phyloP scores from a whole-genome alignment of 2,888 invertebrate genomes.

The Emmelina monodactyla region DNA sequence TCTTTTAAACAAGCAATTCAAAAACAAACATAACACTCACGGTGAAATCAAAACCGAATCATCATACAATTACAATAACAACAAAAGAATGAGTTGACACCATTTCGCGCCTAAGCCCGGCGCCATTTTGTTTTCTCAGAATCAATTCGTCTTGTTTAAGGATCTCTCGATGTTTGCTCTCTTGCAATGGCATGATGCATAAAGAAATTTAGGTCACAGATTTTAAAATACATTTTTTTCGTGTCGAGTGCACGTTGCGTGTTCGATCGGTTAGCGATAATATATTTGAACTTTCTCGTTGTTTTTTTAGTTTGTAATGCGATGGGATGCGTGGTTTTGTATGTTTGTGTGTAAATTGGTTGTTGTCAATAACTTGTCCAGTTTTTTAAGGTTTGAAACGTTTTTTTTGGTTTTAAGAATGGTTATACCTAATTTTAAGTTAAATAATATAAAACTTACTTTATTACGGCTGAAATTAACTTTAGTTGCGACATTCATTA shows the following conservation, averaged over 20 bases:
- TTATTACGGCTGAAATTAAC: too few species aligned
- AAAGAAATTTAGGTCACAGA: constrained; percentile 41
- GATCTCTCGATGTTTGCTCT: constrained; percentile 26
- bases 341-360: background rate
- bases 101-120: background rate
- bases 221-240: constrained; percentile 19
- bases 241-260: background rate
- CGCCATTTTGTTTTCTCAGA: constrained; percentile 1
- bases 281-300: background rate
- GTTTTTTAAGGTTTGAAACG: background rate
- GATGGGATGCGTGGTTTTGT: background rate
- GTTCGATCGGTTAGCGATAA: background rate
- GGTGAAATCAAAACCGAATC: too few species aligned
- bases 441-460: too few species aligned
- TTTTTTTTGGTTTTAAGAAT: too few species aligned
- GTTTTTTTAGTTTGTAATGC: background rate
- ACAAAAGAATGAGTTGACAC: background rate
- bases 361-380: constrained; percentile 3
- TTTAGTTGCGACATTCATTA: too few species aligned
- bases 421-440: too few species aligned
- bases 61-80: constrained; percentile 15
- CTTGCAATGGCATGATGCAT: constrained; percentile 27
- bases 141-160: constrained; percentile 35
- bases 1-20: too few species aligned
- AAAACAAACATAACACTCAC: too few species aligned